Percentiles rank a stretch among this genome's conserved stretches.
These are phyloP conservation scores for Cabera pusaria DNA, from an alignment of 2,888 invertebrate species.

Conservation along the genomic window DNA sequence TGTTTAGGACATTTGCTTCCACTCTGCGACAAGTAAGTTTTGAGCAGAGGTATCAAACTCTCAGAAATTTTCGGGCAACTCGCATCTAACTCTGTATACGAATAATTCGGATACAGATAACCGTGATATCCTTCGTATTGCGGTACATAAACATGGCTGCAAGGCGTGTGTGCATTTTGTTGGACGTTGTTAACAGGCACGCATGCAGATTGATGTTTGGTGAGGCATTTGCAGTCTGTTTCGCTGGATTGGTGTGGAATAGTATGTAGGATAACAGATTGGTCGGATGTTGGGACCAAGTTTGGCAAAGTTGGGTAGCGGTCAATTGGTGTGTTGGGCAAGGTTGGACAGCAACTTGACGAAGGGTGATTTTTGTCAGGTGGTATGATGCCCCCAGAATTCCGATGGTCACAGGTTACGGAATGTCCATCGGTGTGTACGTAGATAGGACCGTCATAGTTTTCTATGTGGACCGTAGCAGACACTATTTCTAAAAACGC, in stretches of 20 bases:
- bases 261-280: conserved; percentile 21
- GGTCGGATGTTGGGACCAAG: conserved; percentile 8
- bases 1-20: conserved; percentile 8
- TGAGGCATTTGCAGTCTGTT: conserved; percentile 29
- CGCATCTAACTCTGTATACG: conserved; percentile 1
- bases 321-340: neutral
- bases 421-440: conserved; percentile 15
- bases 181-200: conserved; percentile 22
- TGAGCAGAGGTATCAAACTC: conserved; percentile 26
- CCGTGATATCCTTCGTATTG: conserved; percentile 20
- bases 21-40: conserved; percentile 21
- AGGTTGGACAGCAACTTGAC: conserved; percentile 19
- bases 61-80: conserved; percentile 16
- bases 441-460: conserved; percentile 56
- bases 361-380: conserved; percentile 9
- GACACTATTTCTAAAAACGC: conserved; percentile 38
- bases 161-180: conserved; percentile 14
- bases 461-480: conserved; percentile 52
- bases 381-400: conserved; percentile 1
- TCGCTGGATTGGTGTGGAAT: conserved; percentile 15
- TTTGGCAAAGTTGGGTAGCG: conserved; percentile 22
- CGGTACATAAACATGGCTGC: too few relatives aligned
- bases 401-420: too few relatives aligned
- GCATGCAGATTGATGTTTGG: conserved; percentile 18
- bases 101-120: conserved; percentile 15